Conservation (phyloP, 2,113 vertebrate genomes). For the Vireo altiloquus region DNA sequence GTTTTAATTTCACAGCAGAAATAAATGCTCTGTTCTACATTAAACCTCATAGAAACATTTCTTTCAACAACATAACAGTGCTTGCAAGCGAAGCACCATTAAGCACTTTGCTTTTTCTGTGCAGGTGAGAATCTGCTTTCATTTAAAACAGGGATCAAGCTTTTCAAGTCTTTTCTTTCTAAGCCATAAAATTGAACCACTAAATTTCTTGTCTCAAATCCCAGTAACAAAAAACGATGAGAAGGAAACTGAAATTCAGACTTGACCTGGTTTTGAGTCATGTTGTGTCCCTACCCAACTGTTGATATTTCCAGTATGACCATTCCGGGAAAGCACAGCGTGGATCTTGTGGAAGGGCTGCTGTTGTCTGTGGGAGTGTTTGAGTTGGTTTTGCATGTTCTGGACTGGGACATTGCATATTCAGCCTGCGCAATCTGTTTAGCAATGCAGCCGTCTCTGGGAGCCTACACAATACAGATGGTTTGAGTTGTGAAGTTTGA, state of each 20-base stretch:
- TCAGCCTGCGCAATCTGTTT: background rate
- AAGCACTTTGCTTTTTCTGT: background rate
- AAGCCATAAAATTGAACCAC: background rate
- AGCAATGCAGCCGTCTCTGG: background rate
- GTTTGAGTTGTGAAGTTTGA: background rate
- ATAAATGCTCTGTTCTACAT: background rate
- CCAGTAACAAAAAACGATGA: background rate
- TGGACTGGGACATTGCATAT: rapidly evolving
- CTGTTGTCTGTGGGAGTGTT: background rate
- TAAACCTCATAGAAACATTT: background rate
- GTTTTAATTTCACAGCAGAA: background rate
- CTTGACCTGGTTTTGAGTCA: background rate
- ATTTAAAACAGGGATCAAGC: background rate
- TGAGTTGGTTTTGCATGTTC: rapidly evolving
- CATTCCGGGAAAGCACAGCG: background rate
- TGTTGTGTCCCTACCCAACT: background rate
- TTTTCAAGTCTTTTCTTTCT: background rate
- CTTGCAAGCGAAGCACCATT: background rate
- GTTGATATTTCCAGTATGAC: background rate
- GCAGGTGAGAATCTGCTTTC: background rate
- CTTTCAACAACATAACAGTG: background rate
- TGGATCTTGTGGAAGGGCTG: background rate
- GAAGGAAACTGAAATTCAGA: background rate
- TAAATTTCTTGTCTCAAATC: background rate
- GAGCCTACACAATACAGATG: background rate